phyloP scores from a whole-genome alignment of 2,797 vertebrate species.

The Octomys mimax region DNA sequence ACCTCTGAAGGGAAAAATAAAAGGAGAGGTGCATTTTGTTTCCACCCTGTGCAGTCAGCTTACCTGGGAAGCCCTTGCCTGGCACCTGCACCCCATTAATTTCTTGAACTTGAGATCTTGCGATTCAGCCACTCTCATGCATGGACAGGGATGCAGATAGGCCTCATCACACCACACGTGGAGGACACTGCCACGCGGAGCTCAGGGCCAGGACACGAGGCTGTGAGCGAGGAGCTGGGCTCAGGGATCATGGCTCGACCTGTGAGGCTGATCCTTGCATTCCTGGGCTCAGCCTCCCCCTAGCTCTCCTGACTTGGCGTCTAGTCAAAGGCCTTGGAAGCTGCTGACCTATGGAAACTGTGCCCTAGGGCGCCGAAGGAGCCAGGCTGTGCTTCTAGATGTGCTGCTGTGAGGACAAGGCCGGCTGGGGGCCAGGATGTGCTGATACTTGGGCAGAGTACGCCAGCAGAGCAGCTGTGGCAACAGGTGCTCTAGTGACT shows the following conservation, averaged over 20 bases:
- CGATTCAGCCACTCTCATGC: neutral
- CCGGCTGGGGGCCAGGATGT: neutral
- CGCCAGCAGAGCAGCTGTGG: neutral
- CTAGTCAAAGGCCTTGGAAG: neutral
- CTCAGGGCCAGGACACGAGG: neutral
- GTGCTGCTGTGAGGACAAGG: neutral
- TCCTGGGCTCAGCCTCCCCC: neutral
- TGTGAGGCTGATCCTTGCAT: neutral
- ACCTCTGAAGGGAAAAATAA: neutral
- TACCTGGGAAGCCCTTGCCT: neutral
- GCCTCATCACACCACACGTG: neutral
- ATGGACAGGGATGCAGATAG: neutral
- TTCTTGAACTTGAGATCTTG: neutral
- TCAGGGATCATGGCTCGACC: neutral
- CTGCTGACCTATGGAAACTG: neutral
- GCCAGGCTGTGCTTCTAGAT: neutral
- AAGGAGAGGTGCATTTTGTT: neutral
- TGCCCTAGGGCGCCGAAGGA: neutral
- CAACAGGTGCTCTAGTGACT: neutral
- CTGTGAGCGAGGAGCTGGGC: too few species aligned
- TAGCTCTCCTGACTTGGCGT: neutral
- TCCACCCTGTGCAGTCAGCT: neutral
- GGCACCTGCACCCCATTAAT: neutral
- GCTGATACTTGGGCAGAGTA: neutral
- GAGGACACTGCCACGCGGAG: neutral